Base-by-base conservation (phyloP, 1,140 invertebrate species). In the Solen grandis region DNA sequence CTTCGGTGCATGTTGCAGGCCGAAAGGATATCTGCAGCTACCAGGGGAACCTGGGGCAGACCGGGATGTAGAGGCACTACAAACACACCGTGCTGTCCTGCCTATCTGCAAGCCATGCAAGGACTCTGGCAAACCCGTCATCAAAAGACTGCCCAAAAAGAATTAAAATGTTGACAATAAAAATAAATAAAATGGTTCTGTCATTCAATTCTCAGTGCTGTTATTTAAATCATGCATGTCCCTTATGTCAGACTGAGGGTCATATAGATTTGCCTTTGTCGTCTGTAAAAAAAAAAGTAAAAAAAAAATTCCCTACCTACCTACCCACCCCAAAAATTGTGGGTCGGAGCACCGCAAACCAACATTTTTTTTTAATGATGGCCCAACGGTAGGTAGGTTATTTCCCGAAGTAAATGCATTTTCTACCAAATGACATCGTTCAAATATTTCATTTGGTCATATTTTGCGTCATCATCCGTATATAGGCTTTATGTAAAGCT, bases 61-160 rank as follows among this genome's bases (percentile, higher is more conserved):
- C 13, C 50, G 69, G 25, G 54, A 73, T 59, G 54, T 27, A 33
- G 69, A 57, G 2, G 10, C 29, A 14, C n/a, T 59, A 5, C 19
- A 10, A 1, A 25, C 14, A 2, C 46, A 36, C 36, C 14, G 69
- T 8, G 54, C 59, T 59, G 69, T 73, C 2, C 27, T 73, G 4
- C 69, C 69, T 8, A 38, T 73, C 5, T 73, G 69, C 46, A 22
- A 41, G 13, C 16, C 38, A 16, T 72, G 68, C 38, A 33, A n/a
- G 29, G 52, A 29, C 16, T 4, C 22, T 55, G 68, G 68, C 5
- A 72, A 72, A 57, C 5, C 10, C 13, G 3, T 57, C 2, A 35
- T 72, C 22, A 72, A 57, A 33, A 31, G 68, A 35, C 50, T 57
- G 0, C 68, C 68, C 33, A 54, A 36, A 27, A 72, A 72, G 41